Evolutionary conservation across 2,113 vertebrate genomes (phyloP).

Genomic region (Ceyx cyanopectus): DNA sequence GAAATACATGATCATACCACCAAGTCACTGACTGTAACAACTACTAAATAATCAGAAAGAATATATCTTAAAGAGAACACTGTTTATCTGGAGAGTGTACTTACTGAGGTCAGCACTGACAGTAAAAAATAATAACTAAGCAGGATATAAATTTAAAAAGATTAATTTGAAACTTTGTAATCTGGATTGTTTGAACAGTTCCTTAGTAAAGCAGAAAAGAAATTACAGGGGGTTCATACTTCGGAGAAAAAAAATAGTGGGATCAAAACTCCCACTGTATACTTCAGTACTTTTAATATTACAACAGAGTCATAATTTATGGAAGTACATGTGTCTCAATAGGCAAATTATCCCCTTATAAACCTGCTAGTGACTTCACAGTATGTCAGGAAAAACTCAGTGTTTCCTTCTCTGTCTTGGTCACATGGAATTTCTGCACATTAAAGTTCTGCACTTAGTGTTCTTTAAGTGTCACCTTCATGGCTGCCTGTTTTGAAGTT

Average conservation of each 20-base stretch:
- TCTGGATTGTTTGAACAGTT: not conserved
- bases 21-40: not conserved
- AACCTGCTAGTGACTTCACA: not conserved
- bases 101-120: not conserved
- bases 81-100: not conserved
- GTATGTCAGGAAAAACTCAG: not conserved
- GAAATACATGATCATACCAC: not conserved
- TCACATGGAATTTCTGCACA: constrained; percentile 10
- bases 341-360: not conserved
- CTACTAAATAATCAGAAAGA: not conserved
- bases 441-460: not conserved
- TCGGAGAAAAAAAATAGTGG: not conserved
- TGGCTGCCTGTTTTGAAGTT: constrained; percentile 16
- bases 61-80: not conserved
- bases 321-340: not conserved
- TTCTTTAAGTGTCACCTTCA: constrained; percentile 52
- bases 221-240: not conserved
- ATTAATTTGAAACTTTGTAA: not conserved
- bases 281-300: not conserved
- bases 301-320: not conserved
- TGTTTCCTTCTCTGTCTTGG: constrained; percentile 26
- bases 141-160: not conserved
- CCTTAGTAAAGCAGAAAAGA: not conserved
- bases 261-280: not conserved
- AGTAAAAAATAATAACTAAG: not conserved